These are phyloP conservation scores for Spodoptera litura DNA, from an alignment of 1,140 invertebrate species.

Conservation along the genomic window DNA sequence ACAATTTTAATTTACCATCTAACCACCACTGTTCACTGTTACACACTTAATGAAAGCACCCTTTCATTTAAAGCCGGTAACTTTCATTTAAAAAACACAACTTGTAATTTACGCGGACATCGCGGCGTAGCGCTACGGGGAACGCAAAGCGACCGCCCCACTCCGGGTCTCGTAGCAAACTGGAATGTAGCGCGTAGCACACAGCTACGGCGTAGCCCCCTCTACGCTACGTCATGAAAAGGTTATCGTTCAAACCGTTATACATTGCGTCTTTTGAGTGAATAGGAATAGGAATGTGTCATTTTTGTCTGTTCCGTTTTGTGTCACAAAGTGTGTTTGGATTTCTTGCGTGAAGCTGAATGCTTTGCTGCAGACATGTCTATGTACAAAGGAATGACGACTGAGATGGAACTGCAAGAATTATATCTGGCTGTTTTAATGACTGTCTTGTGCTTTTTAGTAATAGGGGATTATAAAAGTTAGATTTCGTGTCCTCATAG, in stretches of 20 bases:
- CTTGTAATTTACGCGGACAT: slow-evolving; percentile 51
- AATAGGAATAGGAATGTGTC: slow-evolving; percentile 79
- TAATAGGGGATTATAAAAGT: too few relatives aligned
- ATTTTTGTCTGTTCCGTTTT: slow-evolving; percentile 78
- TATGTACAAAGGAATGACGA: slow-evolving; percentile 36
- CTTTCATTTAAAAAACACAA: slow-evolving; percentile 45
- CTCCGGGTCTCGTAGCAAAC: slow-evolving; percentile 71
- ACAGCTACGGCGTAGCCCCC: slow-evolving; percentile 63
- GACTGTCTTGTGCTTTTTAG: not conserved
- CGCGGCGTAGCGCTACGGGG: slow-evolving; percentile 53
- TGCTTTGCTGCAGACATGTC: slow-evolving; percentile 39
- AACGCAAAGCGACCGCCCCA: slow-evolving; percentile 58
- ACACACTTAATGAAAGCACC: not conserved
- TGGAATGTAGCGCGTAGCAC: slow-evolving; percentile 68
- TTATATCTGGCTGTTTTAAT: slow-evolving; percentile 6
- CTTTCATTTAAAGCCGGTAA: slow-evolving; percentile 10
- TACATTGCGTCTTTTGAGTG: slow-evolving; percentile 80
- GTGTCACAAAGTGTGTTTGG: slow-evolving; percentile 73
- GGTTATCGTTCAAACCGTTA: slow-evolving; percentile 79
- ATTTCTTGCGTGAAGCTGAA: slow-evolving; percentile 57
- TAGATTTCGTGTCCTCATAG: too few relatives aligned
- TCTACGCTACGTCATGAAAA: slow-evolving; percentile 76
- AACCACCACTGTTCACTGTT: slow-evolving; percentile 29
- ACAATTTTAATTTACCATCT: not conserved
- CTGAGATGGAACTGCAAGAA: slow-evolving; percentile 3